Conservation (phyloP, 2,113 vertebrate genomes). For the Amphiprion percula region DNA sequence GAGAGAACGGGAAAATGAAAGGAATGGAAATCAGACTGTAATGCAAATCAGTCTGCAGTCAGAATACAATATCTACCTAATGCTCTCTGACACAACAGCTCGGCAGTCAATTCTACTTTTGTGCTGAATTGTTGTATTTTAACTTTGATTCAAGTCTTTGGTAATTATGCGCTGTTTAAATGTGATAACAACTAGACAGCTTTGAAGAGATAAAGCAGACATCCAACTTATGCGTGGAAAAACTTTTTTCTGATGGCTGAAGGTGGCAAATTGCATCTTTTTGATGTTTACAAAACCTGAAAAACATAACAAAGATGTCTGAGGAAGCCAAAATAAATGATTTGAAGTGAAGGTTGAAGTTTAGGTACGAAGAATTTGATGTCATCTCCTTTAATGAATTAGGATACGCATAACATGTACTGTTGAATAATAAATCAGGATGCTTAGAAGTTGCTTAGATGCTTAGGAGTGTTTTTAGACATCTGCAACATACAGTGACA, state of each 20-base stretch:
- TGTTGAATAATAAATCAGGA: not conserved
- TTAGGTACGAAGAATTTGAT: not conserved
- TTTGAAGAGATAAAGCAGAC: constrained; percentile 19
- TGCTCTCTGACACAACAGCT: constrained; percentile 2
- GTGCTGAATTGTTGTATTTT: not conserved
- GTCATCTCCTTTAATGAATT: not conserved
- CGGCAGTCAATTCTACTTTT: constrained; percentile 1
- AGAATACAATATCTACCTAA: constrained; percentile 7
- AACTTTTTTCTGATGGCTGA: not conserved
- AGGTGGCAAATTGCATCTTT: not conserved
- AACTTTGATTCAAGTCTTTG: constrained; percentile 2
- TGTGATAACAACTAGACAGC: not conserved
- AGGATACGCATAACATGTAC: not conserved
- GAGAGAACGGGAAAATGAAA: constrained; percentile 22
- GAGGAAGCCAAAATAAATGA: not conserved
- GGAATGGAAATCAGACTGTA: constrained; percentile 33
- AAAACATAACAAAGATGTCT: not conserved
- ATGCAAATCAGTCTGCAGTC: constrained; percentile 38
- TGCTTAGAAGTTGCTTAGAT: not conserved
- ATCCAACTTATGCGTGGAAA: not conserved
- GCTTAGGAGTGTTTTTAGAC: not conserved
- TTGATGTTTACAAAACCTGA: not conserved
- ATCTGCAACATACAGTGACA: not conserved
- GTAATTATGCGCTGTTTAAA: constrained; percentile 7
- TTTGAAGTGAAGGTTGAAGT: not conserved